These are phyloP conservation scores for Drosophila tanythrix DNA, from an alignment of 2,888 invertebrate species.

Conservation along the genomic window DNA sequence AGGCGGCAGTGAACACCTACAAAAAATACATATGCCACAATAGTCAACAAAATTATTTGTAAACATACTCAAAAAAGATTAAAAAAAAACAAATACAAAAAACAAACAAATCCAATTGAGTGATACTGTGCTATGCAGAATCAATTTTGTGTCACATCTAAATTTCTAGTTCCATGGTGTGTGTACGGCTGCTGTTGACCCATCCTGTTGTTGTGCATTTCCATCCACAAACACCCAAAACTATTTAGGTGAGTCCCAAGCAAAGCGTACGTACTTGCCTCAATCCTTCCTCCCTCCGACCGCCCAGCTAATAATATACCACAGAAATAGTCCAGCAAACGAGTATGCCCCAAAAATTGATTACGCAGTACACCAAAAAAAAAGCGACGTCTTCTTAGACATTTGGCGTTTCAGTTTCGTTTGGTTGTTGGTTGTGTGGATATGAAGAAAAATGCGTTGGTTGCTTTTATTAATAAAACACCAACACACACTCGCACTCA, in stretches of 20 bases:
- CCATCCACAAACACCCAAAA: constrained; percentile 45
- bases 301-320: constrained; percentile 22
- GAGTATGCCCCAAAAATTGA: constrained; percentile 61
- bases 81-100: constrained; percentile 10
- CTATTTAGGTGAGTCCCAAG: constrained; percentile 62
- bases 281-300: constrained; percentile 24
- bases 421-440: constrained; percentile 43
- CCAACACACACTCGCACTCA: constrained; percentile 39
- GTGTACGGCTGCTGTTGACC: constrained; percentile 39
- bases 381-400: constrained; percentile 39
- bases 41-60: constrained; percentile 52
- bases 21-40: constrained; percentile 39
- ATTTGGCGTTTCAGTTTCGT: constrained; percentile 60
- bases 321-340: constrained; percentile 59
- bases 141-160: constrained; percentile 34
- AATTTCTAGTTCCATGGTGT: constrained; percentile 60
- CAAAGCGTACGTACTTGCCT: constrained; percentile 7
- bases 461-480: constrained; percentile 77
- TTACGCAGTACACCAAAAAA: constrained; percentile 67
- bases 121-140: constrained; percentile 35
- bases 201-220: constrained; percentile 58
- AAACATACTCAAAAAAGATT: neutral
- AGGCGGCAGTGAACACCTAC: constrained; percentile 4
- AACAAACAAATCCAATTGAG: constrained; percentile 24
- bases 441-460: constrained; percentile 72